Evolutionary conservation across 2,113 vertebrate species (phyloP).

Genomic region (Halcyon malimbica): DNA sequence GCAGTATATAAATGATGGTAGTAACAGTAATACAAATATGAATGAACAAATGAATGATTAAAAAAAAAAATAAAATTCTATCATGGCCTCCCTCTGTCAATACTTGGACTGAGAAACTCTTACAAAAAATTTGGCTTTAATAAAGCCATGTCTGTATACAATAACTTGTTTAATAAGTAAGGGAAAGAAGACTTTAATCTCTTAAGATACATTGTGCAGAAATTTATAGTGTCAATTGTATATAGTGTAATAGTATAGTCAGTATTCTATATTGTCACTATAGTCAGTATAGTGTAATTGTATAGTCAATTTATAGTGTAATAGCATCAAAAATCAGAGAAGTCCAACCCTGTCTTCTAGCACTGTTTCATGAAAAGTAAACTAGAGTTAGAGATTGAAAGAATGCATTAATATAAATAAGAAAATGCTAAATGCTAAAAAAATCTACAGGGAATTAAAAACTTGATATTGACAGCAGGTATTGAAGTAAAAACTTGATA

Average conservation of each 20-base stretch:
- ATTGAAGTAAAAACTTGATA: not conserved
- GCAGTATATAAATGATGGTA: not conserved
- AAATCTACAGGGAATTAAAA: not conserved
- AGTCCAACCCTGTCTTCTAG: not conserved
- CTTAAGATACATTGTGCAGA: not conserved
- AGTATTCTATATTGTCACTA: no score
- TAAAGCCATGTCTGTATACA: not conserved
- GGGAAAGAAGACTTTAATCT: not conserved
- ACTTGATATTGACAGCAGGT: not conserved
- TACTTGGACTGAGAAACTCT: not conserved
- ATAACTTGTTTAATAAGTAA: not conserved
- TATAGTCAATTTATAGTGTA: no score
- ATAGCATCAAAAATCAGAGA: not conserved
- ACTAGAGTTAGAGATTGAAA: not conserved
- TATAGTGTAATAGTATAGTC: no score
- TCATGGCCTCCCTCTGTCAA: not conserved
- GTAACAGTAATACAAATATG: not conserved
- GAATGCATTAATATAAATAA: not conserved
- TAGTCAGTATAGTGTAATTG: no score
- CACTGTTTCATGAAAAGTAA: not conserved
- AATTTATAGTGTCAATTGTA: not conserved
- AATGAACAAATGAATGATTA: not conserved
- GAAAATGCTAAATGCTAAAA: no score
- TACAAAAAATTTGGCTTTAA: not conserved
- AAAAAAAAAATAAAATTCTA: not conserved